A percentile compares a stretch with the other conserved stretches of the same genome.
Conservation (phyloP, 1,140 invertebrate species). For the Mercenaria mercenaria region DNA sequence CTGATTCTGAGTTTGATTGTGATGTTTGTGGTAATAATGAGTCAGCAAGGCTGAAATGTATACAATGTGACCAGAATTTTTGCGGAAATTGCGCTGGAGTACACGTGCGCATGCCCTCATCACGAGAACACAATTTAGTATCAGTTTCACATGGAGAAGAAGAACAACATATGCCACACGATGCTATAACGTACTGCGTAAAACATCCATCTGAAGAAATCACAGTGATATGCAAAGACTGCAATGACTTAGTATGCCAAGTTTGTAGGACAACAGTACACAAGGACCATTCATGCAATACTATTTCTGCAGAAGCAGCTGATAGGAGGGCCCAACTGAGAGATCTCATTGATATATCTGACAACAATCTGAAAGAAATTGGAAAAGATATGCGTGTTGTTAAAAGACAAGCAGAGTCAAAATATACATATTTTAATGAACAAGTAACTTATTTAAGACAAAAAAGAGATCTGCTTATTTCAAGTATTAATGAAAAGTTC, state of each 20-base stretch:
- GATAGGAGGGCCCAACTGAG: neutral
- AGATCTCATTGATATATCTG: neutral
- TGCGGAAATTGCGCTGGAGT: neutral
- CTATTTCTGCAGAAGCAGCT: neutral
- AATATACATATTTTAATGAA: neutral
- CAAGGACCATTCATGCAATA: neutral
- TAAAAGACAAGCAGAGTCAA: neutral
- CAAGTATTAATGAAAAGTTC: neutral
- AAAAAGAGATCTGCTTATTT: neutral
- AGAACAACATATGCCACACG: neutral
- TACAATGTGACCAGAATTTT: conserved; percentile 23
- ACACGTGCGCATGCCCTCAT: neutral
- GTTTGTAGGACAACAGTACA: neutral
- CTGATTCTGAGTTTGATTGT: neutral
- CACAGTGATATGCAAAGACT: neutral
- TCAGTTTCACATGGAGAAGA: neutral
- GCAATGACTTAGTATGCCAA: neutral
- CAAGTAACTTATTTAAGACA: neutral
- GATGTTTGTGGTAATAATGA: neutral
- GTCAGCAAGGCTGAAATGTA: neutral
- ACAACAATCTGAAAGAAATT: neutral
- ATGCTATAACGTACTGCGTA: neutral
- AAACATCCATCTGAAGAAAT: neutral
- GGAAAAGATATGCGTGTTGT: neutral
- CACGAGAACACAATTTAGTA: neutral